These are phyloP conservation scores for Campylorhamphus procurvoides DNA, from an alignment of 2,113 vertebrate genomes.

Conservation along the genomic window DNA sequence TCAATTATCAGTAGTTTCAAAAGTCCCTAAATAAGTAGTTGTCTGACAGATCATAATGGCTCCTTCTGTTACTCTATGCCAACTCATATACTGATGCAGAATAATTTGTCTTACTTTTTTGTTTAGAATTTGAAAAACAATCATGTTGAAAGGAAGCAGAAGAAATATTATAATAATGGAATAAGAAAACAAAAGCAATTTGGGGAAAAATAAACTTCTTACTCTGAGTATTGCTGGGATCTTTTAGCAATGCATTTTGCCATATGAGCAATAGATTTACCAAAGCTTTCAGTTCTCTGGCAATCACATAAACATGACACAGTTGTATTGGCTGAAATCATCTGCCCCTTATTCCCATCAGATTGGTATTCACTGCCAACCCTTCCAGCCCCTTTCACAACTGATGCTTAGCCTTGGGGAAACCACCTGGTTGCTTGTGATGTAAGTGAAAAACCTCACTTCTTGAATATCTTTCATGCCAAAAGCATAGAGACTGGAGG, in stretches of 20 bases:
- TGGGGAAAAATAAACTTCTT: constrained; percentile 20
- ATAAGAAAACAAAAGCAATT: constrained; percentile 26
- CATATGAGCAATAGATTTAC: background rate
- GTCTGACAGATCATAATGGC: constrained; percentile 58
- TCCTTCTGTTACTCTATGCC: constrained; percentile 55
- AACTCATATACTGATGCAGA: constrained; percentile 37
- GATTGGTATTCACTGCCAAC: background rate
- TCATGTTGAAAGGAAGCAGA: constrained; percentile 51
- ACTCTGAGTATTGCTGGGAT: background rate
- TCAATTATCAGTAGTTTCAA: constrained; percentile 63
- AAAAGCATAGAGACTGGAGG: background rate
- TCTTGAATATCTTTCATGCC: background rate
- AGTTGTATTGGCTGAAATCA: background rate
- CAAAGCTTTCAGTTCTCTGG: background rate
- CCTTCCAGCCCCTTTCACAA: background rate
- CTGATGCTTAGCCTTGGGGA: constrained; percentile 22
- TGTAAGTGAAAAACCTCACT: background rate
- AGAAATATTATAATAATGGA: constrained; percentile 24
- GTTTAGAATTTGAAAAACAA: constrained; percentile 52
- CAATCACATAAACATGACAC: background rate
- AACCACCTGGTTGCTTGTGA: background rate
- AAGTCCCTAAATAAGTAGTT: constrained; percentile 67
- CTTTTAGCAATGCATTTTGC: background rate
- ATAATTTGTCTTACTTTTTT: constrained; percentile 61
- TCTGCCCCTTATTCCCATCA: background rate